Evolutionary conservation across 2,113 vertebrate species (phyloP), one percentile per base, ranked within the genome.

Genomic region (Neolamprologus sp.): DNA sequence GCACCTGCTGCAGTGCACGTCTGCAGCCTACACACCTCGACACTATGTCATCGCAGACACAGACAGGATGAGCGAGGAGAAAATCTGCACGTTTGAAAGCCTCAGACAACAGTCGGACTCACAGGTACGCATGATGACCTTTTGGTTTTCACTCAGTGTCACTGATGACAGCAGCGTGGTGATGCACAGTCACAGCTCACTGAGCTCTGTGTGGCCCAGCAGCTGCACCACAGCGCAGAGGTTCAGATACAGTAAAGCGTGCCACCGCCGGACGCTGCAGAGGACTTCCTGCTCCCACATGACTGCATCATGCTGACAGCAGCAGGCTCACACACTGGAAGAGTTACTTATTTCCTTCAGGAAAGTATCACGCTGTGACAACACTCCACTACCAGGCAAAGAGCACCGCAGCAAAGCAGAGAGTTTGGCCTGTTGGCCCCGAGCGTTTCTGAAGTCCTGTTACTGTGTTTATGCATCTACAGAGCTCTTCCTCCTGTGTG

Each of bases 11-110:
- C 96, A 94, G 28, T 94, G 91, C 85, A 95, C 98, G 75, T 98
- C 97, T 6, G 87, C 79, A 4, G 96, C 95, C 0, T 99, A 98
- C 81, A 93, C 91, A 3, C 98, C 98, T 19, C 96, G 97, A 37
- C 96, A 98, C 89, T 99, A 99, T 21, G 81, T 99, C 19, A 88
- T 99, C 9, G 98, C 98, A 28, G 97, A 99, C 89, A 97, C 97
- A 0, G 98, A 99, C 94, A 81, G 86, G 45, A 98, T 99, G 97
- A 99, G 99, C 85, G 96, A 98, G 92, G 97, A 97, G 55, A 99
- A 98, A 89, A 98, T 99, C 87, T 37, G 73, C 81, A 88, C 89
- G 26, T 97, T 98, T 90, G 99, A 99, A 94, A 90, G 31, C 49
- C 93, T 95, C 4, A 97, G 85, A 86, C 88, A 90, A 23, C 88